Evolutionary conservation across 2,888 invertebrate genomes (phyloP).

Genomic region (Metellina segmentata): DNA sequence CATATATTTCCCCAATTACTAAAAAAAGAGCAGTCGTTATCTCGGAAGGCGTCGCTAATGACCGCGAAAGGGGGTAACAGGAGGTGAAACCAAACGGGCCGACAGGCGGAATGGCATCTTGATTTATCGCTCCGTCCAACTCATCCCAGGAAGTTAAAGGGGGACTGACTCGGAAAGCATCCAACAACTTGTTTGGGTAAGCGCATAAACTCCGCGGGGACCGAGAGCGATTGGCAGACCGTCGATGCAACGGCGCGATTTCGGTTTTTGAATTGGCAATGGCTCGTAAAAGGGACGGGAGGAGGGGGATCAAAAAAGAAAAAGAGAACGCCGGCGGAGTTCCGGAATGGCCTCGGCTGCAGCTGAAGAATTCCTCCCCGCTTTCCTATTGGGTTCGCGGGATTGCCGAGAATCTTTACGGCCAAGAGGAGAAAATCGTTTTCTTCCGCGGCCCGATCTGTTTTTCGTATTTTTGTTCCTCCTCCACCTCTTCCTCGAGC

Average conservation of each 20-base stretch:
- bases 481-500: background rate
- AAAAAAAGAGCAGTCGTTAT: no score
- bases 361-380: background rate
- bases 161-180: background rate
- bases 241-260: constrained; percentile 35
- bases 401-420: constrained; percentile 68
- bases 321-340: background rate
- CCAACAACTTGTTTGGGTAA: constrained; percentile 1
- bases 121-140: no score
- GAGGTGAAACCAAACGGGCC: no score
- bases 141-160: no score
- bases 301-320: constrained; percentile 15
- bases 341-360: no score
- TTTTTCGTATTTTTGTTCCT: constrained; percentile 54
- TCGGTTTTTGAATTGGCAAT: constrained; percentile 61
- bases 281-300: constrained; percentile 50
- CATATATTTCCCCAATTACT: no score
- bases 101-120: no score
- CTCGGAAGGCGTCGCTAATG: no score
- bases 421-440: constrained; percentile 67
- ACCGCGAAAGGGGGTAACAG: no score
- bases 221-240: constrained; percentile 13
- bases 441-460: constrained; percentile 62
- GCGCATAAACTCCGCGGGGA: constrained; percentile 23
- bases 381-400: constrained; percentile 26